Percentiles rank a stretch among this genome's conserved stretches.
These are phyloP conservation scores for Aphis craccivora DNA, from an alignment of 1,140 invertebrate genomes.

Conservation along the genomic window DNA sequence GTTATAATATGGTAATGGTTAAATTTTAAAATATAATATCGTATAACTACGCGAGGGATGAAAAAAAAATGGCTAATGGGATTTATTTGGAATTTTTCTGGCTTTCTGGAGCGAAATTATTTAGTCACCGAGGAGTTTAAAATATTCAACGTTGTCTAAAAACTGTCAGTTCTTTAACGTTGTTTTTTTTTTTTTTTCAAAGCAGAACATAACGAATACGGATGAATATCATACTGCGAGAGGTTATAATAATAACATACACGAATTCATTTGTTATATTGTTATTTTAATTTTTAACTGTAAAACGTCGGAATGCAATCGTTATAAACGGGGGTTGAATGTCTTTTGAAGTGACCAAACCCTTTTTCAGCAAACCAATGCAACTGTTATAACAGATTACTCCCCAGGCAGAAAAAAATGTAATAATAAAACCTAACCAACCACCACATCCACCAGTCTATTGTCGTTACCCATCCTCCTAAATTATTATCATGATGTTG, in stretches of 20 bases:
- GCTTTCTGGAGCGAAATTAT: neutral
- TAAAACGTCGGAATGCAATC: neutral
- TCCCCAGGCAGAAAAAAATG: neutral
- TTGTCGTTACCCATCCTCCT: neutral
- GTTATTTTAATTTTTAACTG: neutral
- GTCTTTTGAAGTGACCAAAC: constrained; percentile 17
- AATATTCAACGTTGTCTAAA: neutral
- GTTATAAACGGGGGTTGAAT: neutral
- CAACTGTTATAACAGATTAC: neutral
- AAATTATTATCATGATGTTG: neutral
- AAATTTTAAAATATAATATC: neutral
- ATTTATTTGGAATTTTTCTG: neutral
- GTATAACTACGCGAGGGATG: neutral
- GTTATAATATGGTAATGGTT: neutral
- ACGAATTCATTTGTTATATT: neutral
- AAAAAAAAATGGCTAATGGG: neutral
- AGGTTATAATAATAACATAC: neutral
- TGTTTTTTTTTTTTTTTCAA: neutral
- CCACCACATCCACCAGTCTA: neutral
- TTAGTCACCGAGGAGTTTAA: neutral
- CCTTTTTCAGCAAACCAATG: neutral
- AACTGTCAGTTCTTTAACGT: neutral
- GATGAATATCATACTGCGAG: neutral
- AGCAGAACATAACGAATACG: neutral
- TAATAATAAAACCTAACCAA: neutral